Evolutionary conservation across 1,140 invertebrate genomes (phyloP), one percentile per base, ranked within the genome.

Genomic region (Camponotus pennsylvanicus): DNA sequence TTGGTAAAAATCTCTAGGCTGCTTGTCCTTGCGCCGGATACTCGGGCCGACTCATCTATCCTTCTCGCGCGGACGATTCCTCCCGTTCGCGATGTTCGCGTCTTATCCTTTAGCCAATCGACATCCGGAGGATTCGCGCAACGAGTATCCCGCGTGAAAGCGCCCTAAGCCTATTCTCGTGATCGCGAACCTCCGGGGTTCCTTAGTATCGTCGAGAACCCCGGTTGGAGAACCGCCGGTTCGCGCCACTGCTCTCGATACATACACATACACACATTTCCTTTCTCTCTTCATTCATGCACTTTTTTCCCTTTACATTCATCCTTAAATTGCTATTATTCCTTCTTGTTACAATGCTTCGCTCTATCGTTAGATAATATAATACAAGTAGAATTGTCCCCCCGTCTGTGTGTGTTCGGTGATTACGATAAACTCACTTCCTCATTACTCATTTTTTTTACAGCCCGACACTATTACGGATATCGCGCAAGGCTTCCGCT

Each of bases 1-100:
- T 93, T 92, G 88, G 88, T 92, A 91, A 92, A 93, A 92, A 90
- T 88, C 91, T 85, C 85, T 78, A 69, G 88, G 83, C 73, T 82
- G 52, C 27, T 15, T 18, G 18, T 6, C 21, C 61, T 70, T 64
- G 45, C 71, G 45, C 45, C 70, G 42, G 76, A 45, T 83, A 73
- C 69, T 76, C 69, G 79, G 32, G 37, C 61, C 45, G 49, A 61
- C 49, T 9, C 0, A 59, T 66, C 75, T 80, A 27, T 83, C 49
- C 61, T 32, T 7, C 59, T 13, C 69, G 37, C 52, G 63, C 57
- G 42, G 49, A 79, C n/a, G 3, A 42, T 69, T 70, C 15, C 34
- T 32, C 3, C 52, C 15, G 27, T 61, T 63, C 40, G 42, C 21
- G 63, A 69, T n/a, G 15, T 13, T 27, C 34, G 49, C 52, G 49